Evolutionary conservation across 1,140 invertebrate genomes (phyloP), one percentile per base, ranked within the genome.

Genomic region (Berghia stephanieae): DNA sequence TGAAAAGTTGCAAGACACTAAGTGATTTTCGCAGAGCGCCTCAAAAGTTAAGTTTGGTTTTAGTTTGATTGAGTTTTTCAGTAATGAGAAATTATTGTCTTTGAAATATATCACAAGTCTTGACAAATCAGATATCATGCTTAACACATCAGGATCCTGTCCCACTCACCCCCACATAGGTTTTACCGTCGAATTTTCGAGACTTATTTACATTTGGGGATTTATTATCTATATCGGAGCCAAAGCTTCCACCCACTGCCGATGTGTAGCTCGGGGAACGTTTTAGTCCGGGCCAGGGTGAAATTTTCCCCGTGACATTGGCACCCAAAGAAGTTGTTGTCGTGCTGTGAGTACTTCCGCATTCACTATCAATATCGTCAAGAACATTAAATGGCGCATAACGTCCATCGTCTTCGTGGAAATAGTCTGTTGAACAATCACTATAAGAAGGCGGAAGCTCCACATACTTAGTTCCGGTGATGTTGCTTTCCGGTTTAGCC

Each of bases 241-340:
- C 27, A 44, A 76, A n/a, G 40, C 78, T 71, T 75, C 79, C 55
- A 77, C 78, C 60, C 24, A 85, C 78, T 34, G 84, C 84, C 57
- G 80, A 81, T 21, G 84, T 84, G 72, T 85, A 85, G 71, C 84
- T 85, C 3, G 83, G 82, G 24, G 84, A 84, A 18, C 84, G 80
- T 27, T 80, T 67, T 13, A 85, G 67, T n/a, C 52, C 75, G 18
- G 75, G 72, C 43, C 55, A 27, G 1, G 57, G 72, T 8, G 80
- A 57, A 43, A 52, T 40, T 27, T 49, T 43, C 57, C 60, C 40
- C 55, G 55, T 21, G 70, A 70, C 38, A 44, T 36, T 5, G 55
- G 46, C 31, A 57, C 70, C 42, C 10, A 38, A 31, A 42, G 66
- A 27, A 76, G 60, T 36, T 38, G 57, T 52, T 36, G 24, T 1